Evolutionary conservation across 53 echinoderm and acorn worm genomes (phyloP).

Genomic region (Echinarachnius parma): DNA sequence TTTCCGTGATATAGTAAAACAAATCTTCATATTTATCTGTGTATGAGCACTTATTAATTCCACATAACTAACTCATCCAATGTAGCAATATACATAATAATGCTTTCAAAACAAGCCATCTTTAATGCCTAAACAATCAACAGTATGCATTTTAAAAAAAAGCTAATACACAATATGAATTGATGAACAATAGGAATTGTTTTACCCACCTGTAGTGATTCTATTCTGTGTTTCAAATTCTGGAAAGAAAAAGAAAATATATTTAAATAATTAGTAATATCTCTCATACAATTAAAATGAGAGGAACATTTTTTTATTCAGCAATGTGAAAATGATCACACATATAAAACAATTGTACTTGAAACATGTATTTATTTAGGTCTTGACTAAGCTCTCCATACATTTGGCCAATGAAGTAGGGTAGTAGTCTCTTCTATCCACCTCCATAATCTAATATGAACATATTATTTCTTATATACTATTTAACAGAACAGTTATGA

Average conservation of each 20-base stretch:
- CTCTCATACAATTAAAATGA: too few relatives aligned
- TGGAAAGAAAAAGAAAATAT: slow-evolving; percentile 27
- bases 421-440: neutral
- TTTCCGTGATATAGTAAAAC: too few relatives aligned
- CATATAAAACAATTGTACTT: too few relatives aligned
- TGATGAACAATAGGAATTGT: neutral
- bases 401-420: too few relatives aligned
- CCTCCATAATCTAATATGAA: neutral
- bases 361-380: too few relatives aligned
- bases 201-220: slow-evolving; percentile 85
- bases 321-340: too few relatives aligned
- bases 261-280: too few relatives aligned
- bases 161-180: neutral
- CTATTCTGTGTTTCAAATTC: slow-evolving; percentile 78
- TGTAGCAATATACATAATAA: neutral
- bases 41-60: neutral
- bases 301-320: too few relatives aligned
- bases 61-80: neutral
- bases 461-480: too few relatives aligned
- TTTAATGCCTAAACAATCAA: neutral
- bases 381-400: neutral
- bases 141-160: neutral
- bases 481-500: neutral
- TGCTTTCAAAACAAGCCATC: neutral
- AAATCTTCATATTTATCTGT: slow-evolving; percentile 25